A percentile compares a stretch with the other conserved stretches of the same genome.
Evolutionary conservation across 2,113 vertebrate genomes (phyloP).

Genomic region (Zeus faber): DNA sequence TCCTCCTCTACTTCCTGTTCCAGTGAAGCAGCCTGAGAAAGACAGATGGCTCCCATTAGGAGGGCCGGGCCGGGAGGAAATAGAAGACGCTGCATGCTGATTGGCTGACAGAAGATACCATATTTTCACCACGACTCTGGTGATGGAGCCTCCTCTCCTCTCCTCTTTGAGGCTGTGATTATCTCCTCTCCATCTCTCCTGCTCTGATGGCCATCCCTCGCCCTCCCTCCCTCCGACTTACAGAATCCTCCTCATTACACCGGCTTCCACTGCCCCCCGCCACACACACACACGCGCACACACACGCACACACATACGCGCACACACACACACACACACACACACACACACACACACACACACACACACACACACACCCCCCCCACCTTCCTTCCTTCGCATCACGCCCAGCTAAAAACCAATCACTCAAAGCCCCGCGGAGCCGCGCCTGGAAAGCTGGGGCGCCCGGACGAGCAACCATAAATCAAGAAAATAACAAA

Average conservation of each 20-base stretch:
- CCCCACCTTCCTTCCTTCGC: slow-evolving; percentile 33
- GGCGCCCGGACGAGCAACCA: slow-evolving; percentile 59
- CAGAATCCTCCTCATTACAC: slow-evolving; percentile 59
- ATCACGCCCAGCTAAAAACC: slow-evolving; percentile 64
- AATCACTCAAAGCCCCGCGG: slow-evolving; percentile 72
- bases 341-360: not conserved
- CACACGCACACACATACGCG: not conserved
- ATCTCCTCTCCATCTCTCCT: slow-evolving; percentile 53
- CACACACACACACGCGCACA: slow-evolving; percentile 2
- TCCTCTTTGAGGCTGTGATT: slow-evolving; percentile 26
- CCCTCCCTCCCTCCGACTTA: slow-evolving; percentile 18
- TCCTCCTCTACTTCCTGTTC: no score
- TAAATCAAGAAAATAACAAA: slow-evolving; percentile 79
- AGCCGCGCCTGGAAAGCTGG: slow-evolving; percentile 61
- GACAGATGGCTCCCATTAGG: no score
- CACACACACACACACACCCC: not conserved
- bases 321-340: slow-evolving; percentile 4
- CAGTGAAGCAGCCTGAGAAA: no score
- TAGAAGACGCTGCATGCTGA: no score
- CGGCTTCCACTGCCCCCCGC: slow-evolving; percentile 20
- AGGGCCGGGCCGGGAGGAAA: no score
- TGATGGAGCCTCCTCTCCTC: not conserved
- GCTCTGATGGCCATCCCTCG: slow-evolving; percentile 34
- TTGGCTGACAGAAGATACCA: slow-evolving; percentile 26
- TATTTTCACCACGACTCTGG: slow-evolving; percentile 3